phyloP scores from a whole-genome alignment of 1,140 invertebrate species.

The Drosophila ambigua region DNA sequence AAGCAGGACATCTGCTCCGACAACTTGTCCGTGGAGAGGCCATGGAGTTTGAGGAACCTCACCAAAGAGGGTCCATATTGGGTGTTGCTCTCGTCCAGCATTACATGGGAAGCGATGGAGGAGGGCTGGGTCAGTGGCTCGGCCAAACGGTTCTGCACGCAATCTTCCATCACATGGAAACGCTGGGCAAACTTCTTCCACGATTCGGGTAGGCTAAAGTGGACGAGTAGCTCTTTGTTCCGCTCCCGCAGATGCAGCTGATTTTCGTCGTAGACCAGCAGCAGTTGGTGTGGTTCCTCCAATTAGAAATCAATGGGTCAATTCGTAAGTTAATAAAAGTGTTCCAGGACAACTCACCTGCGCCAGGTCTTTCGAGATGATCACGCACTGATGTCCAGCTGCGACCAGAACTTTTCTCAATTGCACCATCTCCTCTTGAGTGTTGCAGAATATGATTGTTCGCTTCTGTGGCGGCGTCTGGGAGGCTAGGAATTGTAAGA shows the following conservation, averaged over 20 bases:
- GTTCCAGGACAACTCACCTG: slow-evolving; percentile 13
- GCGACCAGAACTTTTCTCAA: neutral
- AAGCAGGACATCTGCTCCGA: slow-evolving; percentile 7
- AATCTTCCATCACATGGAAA: slow-evolving; percentile 37
- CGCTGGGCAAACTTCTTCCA: slow-evolving; percentile 49
- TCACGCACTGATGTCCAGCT: slow-evolving; percentile 32
- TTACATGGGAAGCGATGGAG: slow-evolving; percentile 11
- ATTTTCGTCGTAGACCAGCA: slow-evolving; percentile 32
- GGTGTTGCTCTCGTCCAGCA: slow-evolving; percentile 47
- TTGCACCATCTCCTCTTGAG: slow-evolving; percentile 14
- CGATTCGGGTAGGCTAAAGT: slow-evolving; percentile 42
- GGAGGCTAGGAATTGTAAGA: slow-evolving; percentile 15
- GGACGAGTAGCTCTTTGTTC: slow-evolving; percentile 48
- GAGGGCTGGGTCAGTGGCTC: neutral
- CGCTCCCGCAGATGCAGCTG: neutral
- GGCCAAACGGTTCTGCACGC: slow-evolving; percentile 37
- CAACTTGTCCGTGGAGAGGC: slow-evolving; percentile 3
- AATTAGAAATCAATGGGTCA: neutral
- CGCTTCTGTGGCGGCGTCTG: slow-evolving; percentile 6
- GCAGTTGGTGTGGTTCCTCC: slow-evolving; percentile 34
- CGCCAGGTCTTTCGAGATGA: neutral
- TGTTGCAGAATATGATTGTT: slow-evolving; percentile 47
- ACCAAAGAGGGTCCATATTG: slow-evolving; percentile 15
- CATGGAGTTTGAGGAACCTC: slow-evolving; percentile 32
- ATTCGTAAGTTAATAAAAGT: neutral